Percentiles rank a stretch among this genome's conserved stretches.
Conservation (phyloP, 2,113 vertebrate species). For the Marmota monax region DNA sequence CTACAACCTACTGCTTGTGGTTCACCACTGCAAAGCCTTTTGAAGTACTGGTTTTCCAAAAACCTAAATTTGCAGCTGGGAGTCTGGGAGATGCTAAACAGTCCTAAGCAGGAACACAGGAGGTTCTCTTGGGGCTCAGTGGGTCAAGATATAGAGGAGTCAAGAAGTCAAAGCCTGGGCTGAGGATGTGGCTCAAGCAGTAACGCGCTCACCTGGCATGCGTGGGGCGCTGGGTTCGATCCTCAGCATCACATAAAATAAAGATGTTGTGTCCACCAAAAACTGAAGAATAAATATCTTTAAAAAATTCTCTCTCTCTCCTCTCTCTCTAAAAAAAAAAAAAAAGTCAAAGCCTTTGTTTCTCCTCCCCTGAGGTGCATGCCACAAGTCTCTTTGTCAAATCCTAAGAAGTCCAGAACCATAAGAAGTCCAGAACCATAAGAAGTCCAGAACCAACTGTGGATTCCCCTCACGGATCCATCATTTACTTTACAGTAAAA, state of each 20-base stretch:
- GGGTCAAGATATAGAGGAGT: accelerated
- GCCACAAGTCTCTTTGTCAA: background rate
- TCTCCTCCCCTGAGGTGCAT: accelerated
- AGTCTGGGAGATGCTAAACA: background rate
- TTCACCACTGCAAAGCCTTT: background rate
- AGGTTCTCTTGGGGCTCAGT: background rate
- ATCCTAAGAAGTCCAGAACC: background rate
- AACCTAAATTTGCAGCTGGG: background rate
- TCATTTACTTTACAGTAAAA: background rate
- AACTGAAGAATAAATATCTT: no score
- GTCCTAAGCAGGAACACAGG: background rate
- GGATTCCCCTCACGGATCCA: background rate
- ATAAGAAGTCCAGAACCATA: background rate
- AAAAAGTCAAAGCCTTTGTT: background rate
- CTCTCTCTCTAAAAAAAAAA: no score
- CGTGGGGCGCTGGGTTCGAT: no score
- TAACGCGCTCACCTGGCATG: no score
- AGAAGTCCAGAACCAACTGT: background rate
- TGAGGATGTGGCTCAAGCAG: no score
- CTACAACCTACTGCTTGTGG: background rate
- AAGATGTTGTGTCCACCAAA: no score
- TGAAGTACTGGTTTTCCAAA: background rate
- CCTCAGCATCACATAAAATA: no score
- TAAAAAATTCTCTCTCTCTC: no score
- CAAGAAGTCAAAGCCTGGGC: background rate